Conservation (phyloP, 1,140 invertebrate species). For the Bombus sylvicola region DNA sequence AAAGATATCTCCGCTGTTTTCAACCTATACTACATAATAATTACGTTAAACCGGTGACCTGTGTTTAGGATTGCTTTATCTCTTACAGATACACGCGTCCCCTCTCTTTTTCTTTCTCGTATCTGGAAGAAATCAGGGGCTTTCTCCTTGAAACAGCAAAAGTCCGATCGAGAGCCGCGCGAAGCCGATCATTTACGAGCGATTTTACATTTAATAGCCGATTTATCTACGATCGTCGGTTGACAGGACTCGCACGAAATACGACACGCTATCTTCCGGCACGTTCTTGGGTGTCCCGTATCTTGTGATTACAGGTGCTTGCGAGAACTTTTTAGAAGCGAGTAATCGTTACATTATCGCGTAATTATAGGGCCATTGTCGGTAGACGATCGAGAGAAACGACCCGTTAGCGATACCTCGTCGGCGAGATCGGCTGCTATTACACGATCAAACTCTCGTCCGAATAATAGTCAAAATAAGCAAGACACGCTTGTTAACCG, state of each 20-base stretch:
- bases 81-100: background rate
- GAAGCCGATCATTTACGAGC: conserved; percentile 26
- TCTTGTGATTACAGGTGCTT: conserved; percentile 49
- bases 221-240: conserved; percentile 11
- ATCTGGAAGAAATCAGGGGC: conserved; percentile 35
- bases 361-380: conserved; percentile 48
- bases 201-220: conserved; percentile 54
- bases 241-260: conserved; percentile 35
- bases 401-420: background rate
- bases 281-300: conserved; percentile 11
- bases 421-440: background rate
- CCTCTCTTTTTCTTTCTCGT: background rate
- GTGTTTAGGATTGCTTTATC: conserved; percentile 47
- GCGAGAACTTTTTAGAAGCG: conserved; percentile 3
- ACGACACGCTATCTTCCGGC: background rate
- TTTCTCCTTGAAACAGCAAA: conserved; percentile 23
- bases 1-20: conserved; percentile 44
- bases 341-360: conserved; percentile 37
- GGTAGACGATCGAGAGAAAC: background rate
- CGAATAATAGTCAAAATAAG: background rate
- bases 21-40: conserved; percentile 51
- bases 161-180: conserved; percentile 14
- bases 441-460: background rate
- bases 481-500: background rate
- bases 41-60: conserved; percentile 43